Conservation (phyloP, 2,888 invertebrate species). For the Heliconius erato region DNA sequence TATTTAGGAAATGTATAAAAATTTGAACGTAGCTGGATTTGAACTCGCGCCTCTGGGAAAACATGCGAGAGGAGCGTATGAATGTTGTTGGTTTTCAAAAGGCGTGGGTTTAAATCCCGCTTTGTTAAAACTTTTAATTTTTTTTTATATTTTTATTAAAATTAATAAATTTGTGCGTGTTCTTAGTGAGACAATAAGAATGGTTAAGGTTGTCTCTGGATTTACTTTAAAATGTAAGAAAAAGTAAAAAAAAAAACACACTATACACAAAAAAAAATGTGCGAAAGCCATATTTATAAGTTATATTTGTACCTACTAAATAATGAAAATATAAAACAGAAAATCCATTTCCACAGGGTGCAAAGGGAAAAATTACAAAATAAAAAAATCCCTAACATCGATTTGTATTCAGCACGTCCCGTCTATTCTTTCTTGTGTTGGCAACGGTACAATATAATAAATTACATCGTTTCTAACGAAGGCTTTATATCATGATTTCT, state of each 20-base stretch:
- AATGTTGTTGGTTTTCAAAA: no score
- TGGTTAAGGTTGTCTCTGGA: neutral
- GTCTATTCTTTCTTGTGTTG: slow-evolving; percentile 60
- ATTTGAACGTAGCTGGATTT: no score
- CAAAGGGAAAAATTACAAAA: slow-evolving; percentile 27
- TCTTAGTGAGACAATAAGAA: no score
- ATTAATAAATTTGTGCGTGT: no score
- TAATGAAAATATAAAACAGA: neutral
- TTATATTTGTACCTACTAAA: neutral
- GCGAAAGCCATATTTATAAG: neutral
- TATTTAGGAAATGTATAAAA: no score
- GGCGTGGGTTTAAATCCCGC: no score
- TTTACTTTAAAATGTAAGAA: neutral
- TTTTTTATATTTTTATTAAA: no score
- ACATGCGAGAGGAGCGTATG: no score
- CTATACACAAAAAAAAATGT: no score
- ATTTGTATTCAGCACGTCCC: slow-evolving; percentile 54
- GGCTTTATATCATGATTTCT: slow-evolving; percentile 62
- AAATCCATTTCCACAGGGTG: neutral
- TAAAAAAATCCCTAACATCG: slow-evolving; percentile 32
- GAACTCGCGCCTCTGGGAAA: no score
- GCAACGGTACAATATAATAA: slow-evolving; percentile 69
- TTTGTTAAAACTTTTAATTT: no score
- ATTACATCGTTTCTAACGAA: slow-evolving; percentile 67
- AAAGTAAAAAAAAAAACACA: neutral